A percentile compares a stretch with the other conserved stretches of the same genome.
Evolutionary conservation across 2,113 vertebrate species (phyloP).

Genomic region (Gobiocypris rarus): DNA sequence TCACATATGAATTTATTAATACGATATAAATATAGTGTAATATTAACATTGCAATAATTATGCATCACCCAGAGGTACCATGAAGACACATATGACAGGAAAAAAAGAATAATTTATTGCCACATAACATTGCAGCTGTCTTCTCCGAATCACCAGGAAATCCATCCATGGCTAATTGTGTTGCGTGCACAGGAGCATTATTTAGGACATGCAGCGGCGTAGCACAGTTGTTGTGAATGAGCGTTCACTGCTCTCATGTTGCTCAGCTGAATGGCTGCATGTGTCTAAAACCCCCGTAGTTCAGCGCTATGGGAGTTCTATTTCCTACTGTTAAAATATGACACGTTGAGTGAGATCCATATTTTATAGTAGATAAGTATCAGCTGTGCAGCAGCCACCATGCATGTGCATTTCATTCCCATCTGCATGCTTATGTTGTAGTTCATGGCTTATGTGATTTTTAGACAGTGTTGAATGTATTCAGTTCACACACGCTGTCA

Average conservation of each 20-base stretch:
- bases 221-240: slow-evolving; percentile 8
- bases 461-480: background rate
- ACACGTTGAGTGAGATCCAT: slow-evolving; percentile 9
- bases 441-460: slow-evolving; percentile 10
- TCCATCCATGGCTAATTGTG: background rate
- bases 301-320: background rate
- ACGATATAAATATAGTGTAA: no score
- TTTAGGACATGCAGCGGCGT: background rate
- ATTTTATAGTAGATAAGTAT: slow-evolving; percentile 58
- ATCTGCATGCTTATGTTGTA: slow-evolving; percentile 41
- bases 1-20: no score
- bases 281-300: background rate
- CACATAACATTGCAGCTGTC: slow-evolving; percentile 6
- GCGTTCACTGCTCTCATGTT: background rate
- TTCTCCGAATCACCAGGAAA: background rate
- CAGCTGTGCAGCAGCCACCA: slow-evolving; percentile 50
- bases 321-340: background rate
- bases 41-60: background rate
- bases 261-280: slow-evolving; percentile 8
- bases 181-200: background rate
- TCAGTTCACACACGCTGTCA: slow-evolving; percentile 8
- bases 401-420: slow-evolving; percentile 21
- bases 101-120: background rate
- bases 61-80: background rate
- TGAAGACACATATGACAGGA: background rate